These are phyloP conservation scores for Delia radicum DNA, from an alignment of 1,140 invertebrate species.

Conservation along the genomic window DNA sequence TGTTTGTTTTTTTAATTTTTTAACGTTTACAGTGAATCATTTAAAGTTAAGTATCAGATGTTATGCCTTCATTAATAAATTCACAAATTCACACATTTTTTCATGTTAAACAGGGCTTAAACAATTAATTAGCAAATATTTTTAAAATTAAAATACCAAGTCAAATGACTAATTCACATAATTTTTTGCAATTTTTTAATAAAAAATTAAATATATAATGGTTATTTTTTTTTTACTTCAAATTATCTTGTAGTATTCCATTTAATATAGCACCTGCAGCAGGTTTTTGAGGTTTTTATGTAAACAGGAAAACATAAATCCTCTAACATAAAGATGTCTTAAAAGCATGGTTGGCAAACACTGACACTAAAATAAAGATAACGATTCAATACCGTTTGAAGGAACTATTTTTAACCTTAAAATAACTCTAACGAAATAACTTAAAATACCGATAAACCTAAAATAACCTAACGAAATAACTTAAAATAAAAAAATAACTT, in stretches of 20 bases:
- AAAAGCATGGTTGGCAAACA: background rate
- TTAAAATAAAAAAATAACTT: too few species aligned
- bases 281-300: background rate
- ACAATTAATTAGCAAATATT: background rate
- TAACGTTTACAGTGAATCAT: background rate
- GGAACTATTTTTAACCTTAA: too few species aligned
- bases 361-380: constrained; percentile 1
- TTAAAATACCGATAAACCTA: too few species aligned
- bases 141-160: background rate
- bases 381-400: too few species aligned
- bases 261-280: background rate
- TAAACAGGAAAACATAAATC: constrained; percentile 29
- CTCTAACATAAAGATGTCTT: background rate
- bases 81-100: background rate
- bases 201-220: background rate
- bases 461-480: too few species aligned
- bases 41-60: background rate
- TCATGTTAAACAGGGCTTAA: background rate
- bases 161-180: background rate
- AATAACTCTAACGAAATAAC: too few species aligned
- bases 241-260: too few species aligned
- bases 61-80: background rate
- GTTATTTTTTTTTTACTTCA: background rate
- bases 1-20: too few species aligned
- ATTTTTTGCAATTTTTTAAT: background rate